Base-by-base conservation (phyloP, 2,113 vertebrate genomes). In the Tenebrosternarchus preto region DNA sequence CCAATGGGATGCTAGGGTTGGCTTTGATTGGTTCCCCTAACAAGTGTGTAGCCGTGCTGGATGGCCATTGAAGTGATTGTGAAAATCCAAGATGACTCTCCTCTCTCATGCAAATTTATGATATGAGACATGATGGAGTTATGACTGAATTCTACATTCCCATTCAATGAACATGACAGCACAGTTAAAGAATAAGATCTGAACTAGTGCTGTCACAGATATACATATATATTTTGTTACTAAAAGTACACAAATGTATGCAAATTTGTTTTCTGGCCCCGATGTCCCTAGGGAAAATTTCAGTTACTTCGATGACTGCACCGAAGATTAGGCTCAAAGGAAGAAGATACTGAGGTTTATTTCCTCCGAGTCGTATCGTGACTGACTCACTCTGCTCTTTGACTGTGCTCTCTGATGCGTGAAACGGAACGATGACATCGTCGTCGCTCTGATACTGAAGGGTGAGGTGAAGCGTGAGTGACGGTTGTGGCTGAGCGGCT, bases 61-160 rank as follows among this genome's bases (percentile, higher is more conserved):
- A 69, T 50, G 70, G 43, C 19, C 63, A n/a, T 73, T 46, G 11
- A n/a, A 22, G 69, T 73, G 74, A n/a, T 39, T 53, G 43, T 68
- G 64, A 46, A 67, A 66, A 72, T 67, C n/a, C 55, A 77, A 46
- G 56, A 53, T 68, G 72, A 74, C 50, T 69, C 56, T 55, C 66
- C 46, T 78, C 71, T 66, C 63, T 72, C 82, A 93, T 92, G 91
- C 90, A 92, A 61, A 81, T 82, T 83, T 82, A 91, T 91, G 89
- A 86, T 73, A 90, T 92, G 91, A 87, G 83, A 87, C 68, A 76
- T 87, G 86, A 91, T 89, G 91, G 89, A 86, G 88, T 87, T 88
- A 91, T 89, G 88, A 86, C 83, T 91, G 53, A 80, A 70, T 75
- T 72, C 50, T 17, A 24, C 24, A 80, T 55, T 90, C 83, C 82